These are phyloP conservation scores for Diarsia dahlii DNA, from an alignment of 2,888 invertebrate genomes.

Conservation along the genomic window DNA sequence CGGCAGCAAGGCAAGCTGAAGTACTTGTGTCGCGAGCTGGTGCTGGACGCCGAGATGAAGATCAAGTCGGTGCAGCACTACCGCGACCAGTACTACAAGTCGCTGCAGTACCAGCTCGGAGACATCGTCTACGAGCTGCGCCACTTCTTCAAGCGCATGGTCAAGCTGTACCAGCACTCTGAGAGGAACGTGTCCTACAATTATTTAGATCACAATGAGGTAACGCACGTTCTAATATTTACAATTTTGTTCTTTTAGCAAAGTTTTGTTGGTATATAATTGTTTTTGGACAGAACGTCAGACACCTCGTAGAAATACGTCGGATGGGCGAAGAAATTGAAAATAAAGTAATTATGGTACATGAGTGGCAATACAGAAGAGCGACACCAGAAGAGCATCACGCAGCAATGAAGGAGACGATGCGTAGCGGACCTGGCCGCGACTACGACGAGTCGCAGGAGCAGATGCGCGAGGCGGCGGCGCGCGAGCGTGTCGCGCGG, in stretches of 20 bases:
- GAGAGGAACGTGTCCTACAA: neutral
- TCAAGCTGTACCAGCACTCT: neutral
- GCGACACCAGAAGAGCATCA: neutral
- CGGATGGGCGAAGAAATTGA: slow-evolving; percentile 16
- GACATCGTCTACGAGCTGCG: slow-evolving; percentile 29
- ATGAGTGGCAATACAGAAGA: neutral
- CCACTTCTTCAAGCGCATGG: slow-evolving; percentile 16
- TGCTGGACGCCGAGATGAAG: slow-evolving; percentile 16
- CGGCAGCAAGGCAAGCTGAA: neutral
- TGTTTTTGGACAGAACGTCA: slow-evolving; percentile 9
- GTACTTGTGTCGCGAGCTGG: neutral
- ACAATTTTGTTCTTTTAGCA: neutral
- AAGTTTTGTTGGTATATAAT: neutral
- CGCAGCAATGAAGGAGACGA: neutral
- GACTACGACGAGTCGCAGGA: neutral
- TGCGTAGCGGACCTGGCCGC: neutral
- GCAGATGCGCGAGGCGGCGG: neutral
- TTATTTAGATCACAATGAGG: neutral
- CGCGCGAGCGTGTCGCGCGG: neutral
- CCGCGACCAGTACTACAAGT: slow-evolving; percentile 28
- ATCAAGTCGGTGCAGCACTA: slow-evolving; percentile 1
- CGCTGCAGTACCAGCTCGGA: slow-evolving; percentile 35
- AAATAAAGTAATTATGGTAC: neutral
- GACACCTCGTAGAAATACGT: neutral
- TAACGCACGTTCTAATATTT: neutral